Evolutionary conservation across 1,140 invertebrate genomes (phyloP).

Genomic region (Amyelois transitella): DNA sequence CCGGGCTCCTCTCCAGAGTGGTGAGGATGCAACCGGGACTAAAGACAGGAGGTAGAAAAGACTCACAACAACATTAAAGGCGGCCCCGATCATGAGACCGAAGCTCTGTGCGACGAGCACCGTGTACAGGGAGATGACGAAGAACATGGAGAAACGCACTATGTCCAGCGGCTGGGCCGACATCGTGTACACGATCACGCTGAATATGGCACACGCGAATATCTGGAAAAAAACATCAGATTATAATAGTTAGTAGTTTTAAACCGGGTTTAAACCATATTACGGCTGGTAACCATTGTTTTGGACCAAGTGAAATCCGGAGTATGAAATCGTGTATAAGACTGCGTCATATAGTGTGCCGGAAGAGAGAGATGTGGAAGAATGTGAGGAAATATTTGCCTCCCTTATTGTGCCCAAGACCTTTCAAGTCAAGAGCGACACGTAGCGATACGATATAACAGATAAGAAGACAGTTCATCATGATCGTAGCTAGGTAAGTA

Average conservation of each 20-base stretch:
- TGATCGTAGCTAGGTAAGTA: too few relatives aligned
- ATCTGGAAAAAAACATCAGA: slow-evolving; percentile 67
- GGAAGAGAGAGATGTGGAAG: too few relatives aligned
- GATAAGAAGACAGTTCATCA: too few relatives aligned
- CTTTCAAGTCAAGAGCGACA: too few relatives aligned
- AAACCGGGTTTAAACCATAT: background rate
- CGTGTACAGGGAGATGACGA: slow-evolving; percentile 84
- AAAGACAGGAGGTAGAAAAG: background rate
- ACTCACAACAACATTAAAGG: slow-evolving; percentile 88
- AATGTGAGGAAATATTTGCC: too few relatives aligned
- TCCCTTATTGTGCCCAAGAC: too few relatives aligned
- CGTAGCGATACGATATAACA: too few relatives aligned
- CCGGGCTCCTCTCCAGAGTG: too few relatives aligned
- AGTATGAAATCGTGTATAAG: too few relatives aligned
- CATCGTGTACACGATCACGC: slow-evolving; percentile 89
- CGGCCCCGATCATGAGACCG: slow-evolving; percentile 90
- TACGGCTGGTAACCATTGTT: background rate
- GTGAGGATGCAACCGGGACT: too few relatives aligned
- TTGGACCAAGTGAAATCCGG: background rate
- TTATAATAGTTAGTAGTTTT: too few relatives aligned
- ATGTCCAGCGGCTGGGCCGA: slow-evolving; percentile 88
- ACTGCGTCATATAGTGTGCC: too few relatives aligned
- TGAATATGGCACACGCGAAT: slow-evolving; percentile 85
- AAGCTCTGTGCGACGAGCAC: slow-evolving; percentile 93
- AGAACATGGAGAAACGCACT: slow-evolving; percentile 87